Conservation (phyloP, 2,113 vertebrate species). For the Glaucomys volans region DNA sequence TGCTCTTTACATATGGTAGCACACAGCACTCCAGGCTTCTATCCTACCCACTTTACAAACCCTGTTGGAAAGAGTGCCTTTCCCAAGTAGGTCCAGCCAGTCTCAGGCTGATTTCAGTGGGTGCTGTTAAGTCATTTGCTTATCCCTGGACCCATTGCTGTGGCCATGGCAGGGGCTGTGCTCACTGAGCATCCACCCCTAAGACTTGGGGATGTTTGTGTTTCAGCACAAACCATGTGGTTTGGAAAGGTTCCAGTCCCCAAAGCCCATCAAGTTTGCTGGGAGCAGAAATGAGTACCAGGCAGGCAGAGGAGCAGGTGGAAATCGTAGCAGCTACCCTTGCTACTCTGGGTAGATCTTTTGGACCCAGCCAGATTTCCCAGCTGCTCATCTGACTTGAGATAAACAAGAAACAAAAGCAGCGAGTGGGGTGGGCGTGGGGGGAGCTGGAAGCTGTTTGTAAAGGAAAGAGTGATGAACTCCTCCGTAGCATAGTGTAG, state of each 20-base stretch:
- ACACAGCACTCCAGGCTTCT: background rate
- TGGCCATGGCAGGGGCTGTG: background rate
- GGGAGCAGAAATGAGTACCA: background rate
- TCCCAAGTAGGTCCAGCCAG: background rate
- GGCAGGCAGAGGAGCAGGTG: background rate
- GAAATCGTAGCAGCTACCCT: background rate
- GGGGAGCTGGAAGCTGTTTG: background rate
- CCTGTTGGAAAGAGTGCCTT: background rate
- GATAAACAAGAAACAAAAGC: conserved; percentile 15
- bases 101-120: background rate
- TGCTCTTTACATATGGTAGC: background rate
- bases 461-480: conserved; percentile 33
- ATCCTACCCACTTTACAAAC: background rate
- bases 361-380: background rate
- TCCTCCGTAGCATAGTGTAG: background rate
- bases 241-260: background rate
- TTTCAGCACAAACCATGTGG: background rate
- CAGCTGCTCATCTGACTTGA: conserved; percentile 29
- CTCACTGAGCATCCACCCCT: background rate
- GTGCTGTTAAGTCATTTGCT: background rate
- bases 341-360: background rate
- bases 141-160: background rate
- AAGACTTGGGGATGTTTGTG: background rate
- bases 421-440: background rate
- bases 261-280: background rate